Base-by-base conservation (phyloP, 2,113 vertebrate species). In the Brachyhypopomus occidentalis region DNA sequence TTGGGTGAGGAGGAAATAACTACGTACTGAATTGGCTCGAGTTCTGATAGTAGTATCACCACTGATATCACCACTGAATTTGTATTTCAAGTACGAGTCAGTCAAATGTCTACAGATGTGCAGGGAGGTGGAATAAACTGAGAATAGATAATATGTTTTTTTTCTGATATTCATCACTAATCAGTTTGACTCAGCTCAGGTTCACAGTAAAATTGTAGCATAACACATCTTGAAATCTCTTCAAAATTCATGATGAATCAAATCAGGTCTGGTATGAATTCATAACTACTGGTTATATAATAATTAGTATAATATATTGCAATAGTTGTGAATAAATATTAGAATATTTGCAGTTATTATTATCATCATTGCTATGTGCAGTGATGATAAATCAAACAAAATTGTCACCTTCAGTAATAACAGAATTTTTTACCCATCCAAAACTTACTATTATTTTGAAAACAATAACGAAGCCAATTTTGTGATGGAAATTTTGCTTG, bases 361-460 rank as follows among this genome's bases (percentile, higher is more conserved):
- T 5, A 60, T 60, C 58, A 11, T 36, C 1, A 38, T 36, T 38
- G 17, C 16, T 71, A 45, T 45, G n/a, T 22, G 12, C n/a, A 23
- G 20, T 5, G 38, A 41, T 14, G 1, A 45, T 7, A 41, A 19
- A 23, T 45, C 14, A 23, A 45, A 20, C 20, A 41, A 60, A 45
- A 60, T 62, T 59, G 16, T 48, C 1, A 63, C 38, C 22, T 45
- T 27, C 22, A 63, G 25, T 8, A 45, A 41, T 16, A 27, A 36
- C 16, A 27, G 2, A 27, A 48, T 30, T 63, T 52, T 41, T 11
- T 17, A 52, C 45, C 45, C 45, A 52, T 52, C 45, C 66, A 41
- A n/a, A 67, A 16, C 59, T 48, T 14, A 63, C 17, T 45, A 76
- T 12, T 76, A 27, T 62, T 77, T 30, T n/a, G 34, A 70, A 41